A percentile compares a stretch with the other conserved stretches of the same genome.
Conservation (phyloP, 1,140 invertebrate species). For the Alviniconcha marisindica region DNA sequence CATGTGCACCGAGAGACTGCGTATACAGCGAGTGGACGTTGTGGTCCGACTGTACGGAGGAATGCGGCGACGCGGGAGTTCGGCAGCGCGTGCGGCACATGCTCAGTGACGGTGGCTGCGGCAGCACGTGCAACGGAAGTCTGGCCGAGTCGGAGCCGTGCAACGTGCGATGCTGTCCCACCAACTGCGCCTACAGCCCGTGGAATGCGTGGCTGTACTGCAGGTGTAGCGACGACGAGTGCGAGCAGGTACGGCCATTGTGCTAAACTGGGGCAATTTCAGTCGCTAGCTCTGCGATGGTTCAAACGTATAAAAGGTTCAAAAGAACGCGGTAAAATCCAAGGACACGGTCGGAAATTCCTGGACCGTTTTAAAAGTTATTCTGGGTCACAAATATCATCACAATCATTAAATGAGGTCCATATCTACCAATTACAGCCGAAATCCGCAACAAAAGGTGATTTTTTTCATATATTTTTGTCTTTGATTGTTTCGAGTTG, state of each 20-base stretch:
- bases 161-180: constrained; percentile 52
- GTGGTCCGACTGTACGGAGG: constrained; percentile 46
- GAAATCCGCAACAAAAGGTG: no score
- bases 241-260: not conserved
- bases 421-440: no score
- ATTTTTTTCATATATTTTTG: no score
- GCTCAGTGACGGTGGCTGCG: constrained; percentile 43
- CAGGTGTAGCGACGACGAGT: constrained; percentile 19
- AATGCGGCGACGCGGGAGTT: constrained; percentile 46
- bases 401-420: no score
- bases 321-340: no score
- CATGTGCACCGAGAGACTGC: constrained; percentile 47
- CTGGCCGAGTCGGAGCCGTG: constrained; percentile 42
- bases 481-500: no score
- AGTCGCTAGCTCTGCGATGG: no score
- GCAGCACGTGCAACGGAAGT: constrained; percentile 43
- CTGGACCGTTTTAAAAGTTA: no score
- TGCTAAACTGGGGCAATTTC: no score
- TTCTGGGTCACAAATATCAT: no score
- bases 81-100: constrained; percentile 41
- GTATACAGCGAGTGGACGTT: constrained; percentile 48
- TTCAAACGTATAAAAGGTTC: no score
- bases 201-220: constrained; percentile 50
- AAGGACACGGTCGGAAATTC: no score
- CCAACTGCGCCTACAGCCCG: constrained; percentile 42